These are phyloP conservation scores for Cloeon dipterum DNA, from an alignment of 2,888 invertebrate species.

Conservation along the genomic window DNA sequence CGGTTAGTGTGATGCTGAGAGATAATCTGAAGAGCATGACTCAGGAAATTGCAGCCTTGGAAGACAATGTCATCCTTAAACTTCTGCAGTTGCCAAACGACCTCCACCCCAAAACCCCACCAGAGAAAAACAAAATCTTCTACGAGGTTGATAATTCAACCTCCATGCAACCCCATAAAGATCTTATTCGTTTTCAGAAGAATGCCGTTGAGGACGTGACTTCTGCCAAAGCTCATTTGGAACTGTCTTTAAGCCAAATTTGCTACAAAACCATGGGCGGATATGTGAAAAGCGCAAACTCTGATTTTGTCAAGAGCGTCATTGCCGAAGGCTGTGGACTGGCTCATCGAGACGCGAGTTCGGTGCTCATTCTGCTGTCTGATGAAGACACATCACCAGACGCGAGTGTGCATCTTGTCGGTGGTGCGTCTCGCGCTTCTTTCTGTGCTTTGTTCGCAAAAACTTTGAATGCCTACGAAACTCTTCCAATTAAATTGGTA, in stretches of 20 bases:
- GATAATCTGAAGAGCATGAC: slow-evolving; percentile 39
- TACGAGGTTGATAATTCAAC: slow-evolving; percentile 14
- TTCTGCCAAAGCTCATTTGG: slow-evolving; percentile 51
- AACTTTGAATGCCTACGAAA: slow-evolving; percentile 30
- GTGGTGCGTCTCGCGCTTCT: slow-evolving; percentile 46
- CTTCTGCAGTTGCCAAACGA: slow-evolving; percentile 44
- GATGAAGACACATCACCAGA: slow-evolving; percentile 24
- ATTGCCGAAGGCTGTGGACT: slow-evolving; percentile 49
- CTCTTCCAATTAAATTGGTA: slow-evolving; percentile 45
- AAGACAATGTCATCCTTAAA: slow-evolving; percentile 39
- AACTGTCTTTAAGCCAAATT: slow-evolving; percentile 32
- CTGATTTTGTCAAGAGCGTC: slow-evolving; percentile 53
- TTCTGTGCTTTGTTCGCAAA: slow-evolving; percentile 52
- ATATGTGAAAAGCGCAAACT: slow-evolving; percentile 42
- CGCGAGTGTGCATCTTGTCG: slow-evolving; percentile 45
- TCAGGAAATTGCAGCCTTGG: slow-evolving; percentile 40
- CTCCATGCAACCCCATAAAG: slow-evolving; percentile 16
- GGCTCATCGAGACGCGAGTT: slow-evolving; percentile 27
- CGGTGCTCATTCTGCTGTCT: slow-evolving; percentile 33
- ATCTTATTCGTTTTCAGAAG: slow-evolving; percentile 27
- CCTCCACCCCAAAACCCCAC: slow-evolving; percentile 38
- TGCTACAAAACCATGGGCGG: slow-evolving; percentile 22
- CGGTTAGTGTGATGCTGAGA: slow-evolving; percentile 28
- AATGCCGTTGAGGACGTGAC: slow-evolving; percentile 24
- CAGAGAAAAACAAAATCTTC: slow-evolving; percentile 13